Evolutionary conservation across 2,797 vertebrate genomes (phyloP).

Genomic region (Adelosebastes latens): DNA sequence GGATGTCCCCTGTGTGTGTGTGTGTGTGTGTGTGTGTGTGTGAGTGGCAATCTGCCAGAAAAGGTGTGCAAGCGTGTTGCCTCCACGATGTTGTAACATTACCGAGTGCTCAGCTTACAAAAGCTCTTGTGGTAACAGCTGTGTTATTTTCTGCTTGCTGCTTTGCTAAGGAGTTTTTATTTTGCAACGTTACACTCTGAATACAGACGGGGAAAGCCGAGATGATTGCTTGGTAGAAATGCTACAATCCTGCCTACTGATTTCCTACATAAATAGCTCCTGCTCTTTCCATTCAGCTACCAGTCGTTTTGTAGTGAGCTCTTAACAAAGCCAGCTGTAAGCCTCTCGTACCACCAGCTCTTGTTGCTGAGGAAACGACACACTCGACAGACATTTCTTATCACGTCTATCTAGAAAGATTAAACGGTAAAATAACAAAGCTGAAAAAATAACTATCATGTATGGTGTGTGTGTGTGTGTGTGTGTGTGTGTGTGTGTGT

Average conservation of each 20-base stretch:
- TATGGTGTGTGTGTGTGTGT: background rate
- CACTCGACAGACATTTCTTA: constrained; percentile 13
- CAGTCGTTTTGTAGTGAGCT: constrained; percentile 11
- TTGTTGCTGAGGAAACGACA: constrained; percentile 48
- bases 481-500: constrained; percentile 1
- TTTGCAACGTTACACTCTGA: constrained; percentile 20
- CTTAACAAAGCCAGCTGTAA: constrained; percentile 38
- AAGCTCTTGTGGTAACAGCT: constrained; percentile 20
- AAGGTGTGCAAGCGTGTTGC: constrained; percentile 7
- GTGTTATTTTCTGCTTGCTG: constrained; percentile 30
- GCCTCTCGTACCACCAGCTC: constrained; percentile 6
- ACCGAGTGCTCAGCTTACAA: constrained; percentile 21
- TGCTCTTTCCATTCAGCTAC: constrained; percentile 17
- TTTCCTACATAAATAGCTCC: constrained; percentile 52
- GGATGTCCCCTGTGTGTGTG: constrained; percentile 49
- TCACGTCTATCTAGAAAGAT: constrained; percentile 23
- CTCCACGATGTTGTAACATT: constrained; percentile 2
- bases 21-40: background rate
- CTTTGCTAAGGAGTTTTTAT: constrained; percentile 33
- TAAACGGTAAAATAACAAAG: constrained; percentile 24
- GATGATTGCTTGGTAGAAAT: constrained; percentile 33
- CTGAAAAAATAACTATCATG: constrained; percentile 19
- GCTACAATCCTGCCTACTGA: constrained; percentile 37
- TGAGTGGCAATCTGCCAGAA: constrained; percentile 11
- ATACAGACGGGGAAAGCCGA: constrained; percentile 9